Conservation (phyloP, 2,888 invertebrate species). For the Heliconius aoede region DNA sequence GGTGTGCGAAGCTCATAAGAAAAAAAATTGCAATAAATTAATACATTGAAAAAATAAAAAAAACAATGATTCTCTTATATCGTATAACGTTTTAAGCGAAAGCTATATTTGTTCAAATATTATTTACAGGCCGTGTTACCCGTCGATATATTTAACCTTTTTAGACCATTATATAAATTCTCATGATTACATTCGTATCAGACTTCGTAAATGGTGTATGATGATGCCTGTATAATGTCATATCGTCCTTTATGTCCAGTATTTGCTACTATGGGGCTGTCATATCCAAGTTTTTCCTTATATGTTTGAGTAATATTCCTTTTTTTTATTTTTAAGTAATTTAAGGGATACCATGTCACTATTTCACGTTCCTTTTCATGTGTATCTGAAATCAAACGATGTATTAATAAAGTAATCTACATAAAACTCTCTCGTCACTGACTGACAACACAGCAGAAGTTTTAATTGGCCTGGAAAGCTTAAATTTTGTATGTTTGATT, state of each 20-base stretch:
- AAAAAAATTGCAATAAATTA: too few species aligned
- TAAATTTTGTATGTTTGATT: neutral
- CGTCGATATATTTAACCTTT: neutral
- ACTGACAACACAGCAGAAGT: neutral
- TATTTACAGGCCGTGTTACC: too few species aligned
- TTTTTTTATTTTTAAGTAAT: too few species aligned
- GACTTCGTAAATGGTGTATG: conserved; percentile 4
- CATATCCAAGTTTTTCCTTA: too few species aligned
- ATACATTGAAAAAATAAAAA: too few species aligned
- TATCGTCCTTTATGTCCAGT: conserved; percentile 2
- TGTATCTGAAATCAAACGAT: too few species aligned
- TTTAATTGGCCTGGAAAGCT: neutral
- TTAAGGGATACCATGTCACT: too few species aligned
- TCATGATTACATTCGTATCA: neutral
- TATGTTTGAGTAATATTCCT: neutral
- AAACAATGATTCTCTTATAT: too few species aligned
- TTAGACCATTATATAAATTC: neutral
- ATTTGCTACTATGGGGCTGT: neutral
- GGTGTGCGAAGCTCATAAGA: too few species aligned
- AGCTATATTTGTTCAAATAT: too few species aligned
- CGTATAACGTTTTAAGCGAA: too few species aligned
- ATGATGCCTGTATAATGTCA: conserved; percentile 7
- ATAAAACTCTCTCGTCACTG: neutral
- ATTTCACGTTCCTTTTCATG: too few species aligned
- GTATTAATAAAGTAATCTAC: neutral